Evolutionary conservation across 2,797 vertebrate genomes (phyloP).

Genomic region (Betta splendens): DNA sequence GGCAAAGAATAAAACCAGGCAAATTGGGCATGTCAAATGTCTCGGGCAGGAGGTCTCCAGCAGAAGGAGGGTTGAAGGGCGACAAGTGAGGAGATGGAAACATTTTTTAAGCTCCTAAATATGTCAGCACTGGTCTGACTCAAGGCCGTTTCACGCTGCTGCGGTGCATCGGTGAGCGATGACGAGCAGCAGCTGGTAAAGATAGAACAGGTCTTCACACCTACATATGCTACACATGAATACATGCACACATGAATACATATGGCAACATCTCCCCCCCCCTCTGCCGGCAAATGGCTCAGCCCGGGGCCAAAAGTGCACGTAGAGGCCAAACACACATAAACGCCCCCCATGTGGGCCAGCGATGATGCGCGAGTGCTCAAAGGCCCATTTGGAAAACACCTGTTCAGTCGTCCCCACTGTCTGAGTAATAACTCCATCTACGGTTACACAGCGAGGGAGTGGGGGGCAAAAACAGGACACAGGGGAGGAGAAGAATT

Average conservation of each 20-base stretch:
- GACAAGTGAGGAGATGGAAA: constrained; percentile 37
- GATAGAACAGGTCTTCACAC: constrained; percentile 74
- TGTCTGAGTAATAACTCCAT: constrained; percentile 80
- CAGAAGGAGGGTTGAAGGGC: constrained; percentile 43
- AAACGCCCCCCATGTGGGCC: constrained; percentile 25
- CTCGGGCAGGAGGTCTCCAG: not conserved
- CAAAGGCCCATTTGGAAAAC: constrained; percentile 83
- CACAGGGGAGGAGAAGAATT: constrained; percentile 17
- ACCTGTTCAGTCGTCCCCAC: constrained; percentile 80
- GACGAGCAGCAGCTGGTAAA: constrained; percentile 74
- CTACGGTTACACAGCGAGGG: constrained; percentile 72
- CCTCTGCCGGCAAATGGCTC: constrained; percentile 72
- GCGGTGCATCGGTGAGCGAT: constrained; percentile 72
- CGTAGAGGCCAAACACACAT: constrained; percentile 66
- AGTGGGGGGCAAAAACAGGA: constrained; percentile 14
- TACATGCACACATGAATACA: constrained; percentile 41
- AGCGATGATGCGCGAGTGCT: constrained; percentile 62
- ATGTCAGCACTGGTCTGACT: constrained; percentile 48
- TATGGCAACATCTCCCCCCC: constrained; percentile 21
- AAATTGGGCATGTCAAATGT: constrained; percentile 40
- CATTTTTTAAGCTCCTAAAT: constrained; percentile 61
- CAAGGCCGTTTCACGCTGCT: constrained; percentile 37
- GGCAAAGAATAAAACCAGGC: constrained; percentile 23
- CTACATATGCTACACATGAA: constrained; percentile 64
- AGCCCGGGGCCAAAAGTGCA: constrained; percentile 73